A percentile compares a stretch with the other conserved stretches of the same genome.
These are phyloP conservation scores for Dipodomys merriami DNA, from an alignment of 2,113 vertebrate genomes.

Conservation along the genomic window DNA sequence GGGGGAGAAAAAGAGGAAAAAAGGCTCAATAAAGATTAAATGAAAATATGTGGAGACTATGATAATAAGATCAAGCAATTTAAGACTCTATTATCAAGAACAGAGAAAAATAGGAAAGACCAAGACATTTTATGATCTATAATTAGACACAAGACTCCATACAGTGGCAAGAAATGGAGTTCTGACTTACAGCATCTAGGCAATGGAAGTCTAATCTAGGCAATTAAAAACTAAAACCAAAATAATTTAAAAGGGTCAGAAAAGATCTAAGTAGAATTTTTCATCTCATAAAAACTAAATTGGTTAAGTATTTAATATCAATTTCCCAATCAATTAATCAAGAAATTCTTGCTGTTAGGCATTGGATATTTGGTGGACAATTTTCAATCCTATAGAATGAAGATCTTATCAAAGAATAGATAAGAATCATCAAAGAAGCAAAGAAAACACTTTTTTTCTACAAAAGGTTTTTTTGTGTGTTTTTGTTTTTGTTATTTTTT, in stretches of 20 bases:
- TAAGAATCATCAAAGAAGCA: neutral
- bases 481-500: neutral
- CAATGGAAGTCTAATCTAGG: constrained; percentile 26
- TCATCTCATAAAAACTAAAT: neutral
- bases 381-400: constrained; percentile 26
- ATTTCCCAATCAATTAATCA: constrained; percentile 10
- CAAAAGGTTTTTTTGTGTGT: too few relatives aligned
- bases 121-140: neutral
- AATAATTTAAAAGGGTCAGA: neutral
- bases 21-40: constrained; percentile 61
- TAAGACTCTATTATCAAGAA: constrained; percentile 59
- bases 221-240: constrained; percentile 15
- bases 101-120: constrained; percentile 41
- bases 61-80: constrained; percentile 64
- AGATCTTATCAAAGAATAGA: neutral
- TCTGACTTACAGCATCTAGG: neutral
- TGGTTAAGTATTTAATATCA: neutral
- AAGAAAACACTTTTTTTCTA: neutral
- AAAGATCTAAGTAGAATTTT: neutral
- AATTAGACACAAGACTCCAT: constrained; percentile 24
- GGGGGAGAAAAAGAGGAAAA: neutral
- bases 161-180: neutral
- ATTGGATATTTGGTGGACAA: neutral
- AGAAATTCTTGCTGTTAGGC: neutral
- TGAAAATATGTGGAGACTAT: constrained; percentile 52